These are phyloP conservation scores for Mycetomoellerius zeteki DNA, from an alignment of 1,140 invertebrate species.

Conservation along the genomic window DNA sequence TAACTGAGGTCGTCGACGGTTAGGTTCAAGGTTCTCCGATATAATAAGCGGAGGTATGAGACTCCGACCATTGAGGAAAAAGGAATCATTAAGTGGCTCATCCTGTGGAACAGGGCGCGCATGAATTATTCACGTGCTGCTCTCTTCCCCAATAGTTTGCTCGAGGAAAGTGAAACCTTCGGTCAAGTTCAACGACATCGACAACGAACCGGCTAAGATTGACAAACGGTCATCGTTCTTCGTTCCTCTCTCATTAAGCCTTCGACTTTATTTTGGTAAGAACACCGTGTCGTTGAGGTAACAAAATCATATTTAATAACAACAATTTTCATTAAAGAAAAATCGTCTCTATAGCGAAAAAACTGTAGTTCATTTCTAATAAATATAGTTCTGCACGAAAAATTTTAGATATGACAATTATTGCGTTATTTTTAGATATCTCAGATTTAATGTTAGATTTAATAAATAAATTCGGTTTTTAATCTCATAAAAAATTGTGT, in stretches of 20 bases:
- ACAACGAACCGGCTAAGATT: constrained; percentile 33
- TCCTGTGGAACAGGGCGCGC: constrained; percentile 74
- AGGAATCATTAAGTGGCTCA: constrained; percentile 72
- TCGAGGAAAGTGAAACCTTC: constrained; percentile 74
- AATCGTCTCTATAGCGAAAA: not conserved
- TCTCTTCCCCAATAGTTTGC: constrained; percentile 73
- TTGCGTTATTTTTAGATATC: not conserved
- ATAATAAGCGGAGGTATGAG: constrained; percentile 65
- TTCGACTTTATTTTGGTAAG: not conserved
- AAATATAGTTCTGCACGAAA: not conserved
- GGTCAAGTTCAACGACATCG: constrained; percentile 74
- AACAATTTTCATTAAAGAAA: not conserved
- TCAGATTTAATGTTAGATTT: not conserved
- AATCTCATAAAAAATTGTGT: not conserved
- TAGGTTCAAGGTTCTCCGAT: constrained; percentile 64
- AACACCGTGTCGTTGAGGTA: not conserved
- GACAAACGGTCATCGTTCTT: constrained; percentile 8
- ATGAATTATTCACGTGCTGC: constrained; percentile 75
- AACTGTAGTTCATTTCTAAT: not conserved
- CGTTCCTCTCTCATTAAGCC: not conserved
- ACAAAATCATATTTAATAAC: not conserved
- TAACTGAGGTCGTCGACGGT: constrained; percentile 36
- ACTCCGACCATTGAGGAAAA: constrained; percentile 54
- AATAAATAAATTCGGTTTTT: constrained; percentile 3
- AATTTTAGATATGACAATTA: not conserved